Evolutionary conservation across 2,797 vertebrate species (phyloP).

Genomic region (Cyprinella venusta): DNA sequence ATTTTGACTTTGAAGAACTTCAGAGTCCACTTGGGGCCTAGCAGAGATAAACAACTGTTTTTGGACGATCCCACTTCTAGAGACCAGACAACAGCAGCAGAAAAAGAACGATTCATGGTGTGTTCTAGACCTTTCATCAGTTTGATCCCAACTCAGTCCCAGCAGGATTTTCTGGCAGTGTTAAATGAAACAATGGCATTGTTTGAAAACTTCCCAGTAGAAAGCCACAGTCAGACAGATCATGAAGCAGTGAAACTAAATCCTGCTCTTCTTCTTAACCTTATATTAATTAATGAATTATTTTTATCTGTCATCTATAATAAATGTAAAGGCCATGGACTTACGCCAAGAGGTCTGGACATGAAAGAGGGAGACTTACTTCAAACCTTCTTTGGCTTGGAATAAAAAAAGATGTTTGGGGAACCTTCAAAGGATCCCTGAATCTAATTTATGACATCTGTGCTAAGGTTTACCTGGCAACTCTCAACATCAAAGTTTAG

Average conservation of each 20-base stretch:
- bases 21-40: neutral
- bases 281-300: slow-evolving; percentile 46
- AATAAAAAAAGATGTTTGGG: slow-evolving; percentile 74
- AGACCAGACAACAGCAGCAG: neutral
- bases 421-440: slow-evolving; percentile 76
- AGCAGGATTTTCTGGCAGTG: neutral
- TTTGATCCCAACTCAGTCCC: slow-evolving; percentile 15
- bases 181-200: slow-evolving; percentile 9
- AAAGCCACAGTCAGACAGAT: neutral
- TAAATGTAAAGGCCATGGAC: slow-evolving; percentile 73
- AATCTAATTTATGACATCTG: slow-evolving; percentile 78
- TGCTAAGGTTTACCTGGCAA: slow-evolving; percentile 72
- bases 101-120: neutral
- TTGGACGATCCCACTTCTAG: slow-evolving; percentile 10
- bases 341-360: slow-evolving; percentile 75
- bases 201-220: neutral
- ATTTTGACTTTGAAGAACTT: slow-evolving; percentile 11
- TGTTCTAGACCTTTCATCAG: slow-evolving; percentile 11
- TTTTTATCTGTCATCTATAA: slow-evolving; percentile 69
- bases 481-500: slow-evolving; percentile 76
- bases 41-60: slow-evolving; percentile 27
- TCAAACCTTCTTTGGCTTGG: slow-evolving; percentile 74
- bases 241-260: slow-evolving; percentile 12
- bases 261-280: slow-evolving; percentile 30
- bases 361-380: slow-evolving; percentile 76